Evolutionary conservation across 35 echinoderm and acorn worm species (phyloP), one percentile per base, ranked within the genome.

Genomic region (Lytechinus variegatus): DNA sequence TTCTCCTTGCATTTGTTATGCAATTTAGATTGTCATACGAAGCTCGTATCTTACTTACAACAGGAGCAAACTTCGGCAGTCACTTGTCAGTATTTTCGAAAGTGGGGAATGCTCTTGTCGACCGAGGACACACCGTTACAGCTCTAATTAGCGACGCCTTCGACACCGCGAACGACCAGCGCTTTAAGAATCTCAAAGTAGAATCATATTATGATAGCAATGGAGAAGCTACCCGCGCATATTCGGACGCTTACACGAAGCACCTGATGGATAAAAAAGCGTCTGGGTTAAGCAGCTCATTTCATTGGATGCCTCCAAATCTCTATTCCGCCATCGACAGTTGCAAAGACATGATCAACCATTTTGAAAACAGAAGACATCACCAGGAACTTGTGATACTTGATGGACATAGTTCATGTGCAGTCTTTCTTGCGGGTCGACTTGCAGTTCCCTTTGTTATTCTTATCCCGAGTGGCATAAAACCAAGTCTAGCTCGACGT

Each of bases 301-400:
- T 54, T 27, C 9, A 54, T 4, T 55, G 52, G 53, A 55, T 28
- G 12, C 54, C 92, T 5, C 92, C 92, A 19, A 57, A 33, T 12
- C 11, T 93, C 11, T 55, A 14, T 57, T 14, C 53, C 13, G 8
- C 16, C 55, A 54, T 93, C 55, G 11, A 44, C 16, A 57, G 27
- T 27, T 93, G 92, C 12, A 54, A 57, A n/a, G 92, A 93, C 52
- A 93, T 93, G 92, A 93, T 93, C 53, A 27, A 93, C 13, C 92
- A 93, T 27, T 55, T 93, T 10, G 52, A 53, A 10, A 24, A 57
- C 8, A 93, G 28, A 54, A 27, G 21, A n/a, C 53, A 55, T 9
- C 52, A 57, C 53, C 57, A 57, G 28, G 92, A 93, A 6, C 92
- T 93, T 3, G 13, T 93, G 24, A 11, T 93, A 6, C 54, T 93